Conservation (phyloP, 1,140 invertebrate species). For the Leucophenga varia region DNA sequence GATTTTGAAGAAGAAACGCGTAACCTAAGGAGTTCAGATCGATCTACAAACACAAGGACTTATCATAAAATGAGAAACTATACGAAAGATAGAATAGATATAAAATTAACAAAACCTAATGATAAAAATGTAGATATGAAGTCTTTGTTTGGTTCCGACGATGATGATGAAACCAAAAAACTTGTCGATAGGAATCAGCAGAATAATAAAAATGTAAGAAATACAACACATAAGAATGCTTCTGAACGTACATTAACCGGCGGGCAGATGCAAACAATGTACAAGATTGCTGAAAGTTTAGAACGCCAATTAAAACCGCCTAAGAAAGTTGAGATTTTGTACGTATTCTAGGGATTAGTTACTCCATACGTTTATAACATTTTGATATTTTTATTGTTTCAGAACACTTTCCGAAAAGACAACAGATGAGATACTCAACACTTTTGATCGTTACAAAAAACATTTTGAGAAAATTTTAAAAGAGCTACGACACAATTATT, state of each 20-base stretch:
- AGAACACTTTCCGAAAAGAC: conserved; percentile 32
- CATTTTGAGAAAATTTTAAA: conserved; percentile 30
- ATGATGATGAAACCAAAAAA: not conserved
- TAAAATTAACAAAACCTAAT: too few species aligned
- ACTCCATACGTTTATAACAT: not conserved
- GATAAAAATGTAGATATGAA: too few species aligned
- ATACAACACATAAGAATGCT: not conserved
- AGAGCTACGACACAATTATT: conserved; percentile 17
- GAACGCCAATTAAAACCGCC: conserved; percentile 12
- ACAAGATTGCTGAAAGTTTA: too few species aligned
- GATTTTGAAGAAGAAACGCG: too few species aligned
- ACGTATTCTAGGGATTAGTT: conserved; percentile 8
- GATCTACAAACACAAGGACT: too few species aligned
- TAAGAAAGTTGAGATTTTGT: conserved; percentile 35
- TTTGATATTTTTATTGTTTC: not conserved
- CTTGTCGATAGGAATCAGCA: too few species aligned
- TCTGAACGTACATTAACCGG: too few species aligned
- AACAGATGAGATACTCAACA: conserved; percentile 19
- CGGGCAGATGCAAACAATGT: too few species aligned
- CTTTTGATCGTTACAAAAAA: conserved; percentile 29
- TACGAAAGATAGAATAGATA: too few species aligned
- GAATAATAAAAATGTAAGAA: not conserved
- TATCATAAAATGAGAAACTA: too few species aligned
- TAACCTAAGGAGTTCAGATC: too few species aligned
- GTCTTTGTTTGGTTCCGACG: too few species aligned